Percentiles rank a stretch among this genome's conserved stretches.
Evolutionary conservation across 2,888 invertebrate genomes (phyloP).

Genomic region (Leptarthrus brevirostris): DNA sequence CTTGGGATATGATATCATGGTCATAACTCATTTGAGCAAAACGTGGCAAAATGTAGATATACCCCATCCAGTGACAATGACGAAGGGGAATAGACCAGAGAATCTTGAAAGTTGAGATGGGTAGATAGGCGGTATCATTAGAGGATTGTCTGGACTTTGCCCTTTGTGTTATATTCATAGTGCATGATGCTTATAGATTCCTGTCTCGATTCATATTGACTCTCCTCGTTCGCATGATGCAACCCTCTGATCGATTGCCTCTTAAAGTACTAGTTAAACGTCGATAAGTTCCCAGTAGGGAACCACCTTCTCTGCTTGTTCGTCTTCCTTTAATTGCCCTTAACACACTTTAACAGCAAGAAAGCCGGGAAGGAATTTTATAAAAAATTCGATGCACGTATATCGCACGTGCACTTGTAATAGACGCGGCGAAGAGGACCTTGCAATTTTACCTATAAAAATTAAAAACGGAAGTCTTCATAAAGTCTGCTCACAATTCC

Average conservation of each 20-base stretch:
- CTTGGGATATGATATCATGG: neutral
- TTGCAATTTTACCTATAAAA: constrained; percentile 30
- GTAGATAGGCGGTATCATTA: constrained; percentile 10
- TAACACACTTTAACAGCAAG: constrained; percentile 36
- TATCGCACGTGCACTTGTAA: constrained; percentile 52
- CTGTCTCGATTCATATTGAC: constrained; percentile 53
- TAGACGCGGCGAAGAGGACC: constrained; percentile 13
- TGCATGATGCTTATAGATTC: constrained; percentile 51
- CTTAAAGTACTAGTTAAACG: constrained; percentile 51
- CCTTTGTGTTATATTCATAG: constrained; percentile 5
- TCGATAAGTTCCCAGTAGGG: constrained; percentile 8
- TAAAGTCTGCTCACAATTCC: neutral
- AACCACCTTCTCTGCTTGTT: constrained; percentile 29
- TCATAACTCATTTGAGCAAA: constrained; percentile 25
- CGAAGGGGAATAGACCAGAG: too few species aligned
- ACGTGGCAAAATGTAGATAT: too few species aligned
- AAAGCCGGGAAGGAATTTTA: neutral
- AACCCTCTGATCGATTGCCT: constrained; percentile 50
- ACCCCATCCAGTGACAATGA: too few species aligned
- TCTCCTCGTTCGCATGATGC: constrained; percentile 13
- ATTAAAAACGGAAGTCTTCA: constrained; percentile 11
- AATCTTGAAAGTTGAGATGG: too few species aligned
- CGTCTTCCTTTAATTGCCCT: constrained; percentile 48
- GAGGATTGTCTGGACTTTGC: constrained; percentile 41
- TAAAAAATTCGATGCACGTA: constrained; percentile 54